Conservation (phyloP, 2,888 invertebrate species). For the Leptopilina myrica region DNA sequence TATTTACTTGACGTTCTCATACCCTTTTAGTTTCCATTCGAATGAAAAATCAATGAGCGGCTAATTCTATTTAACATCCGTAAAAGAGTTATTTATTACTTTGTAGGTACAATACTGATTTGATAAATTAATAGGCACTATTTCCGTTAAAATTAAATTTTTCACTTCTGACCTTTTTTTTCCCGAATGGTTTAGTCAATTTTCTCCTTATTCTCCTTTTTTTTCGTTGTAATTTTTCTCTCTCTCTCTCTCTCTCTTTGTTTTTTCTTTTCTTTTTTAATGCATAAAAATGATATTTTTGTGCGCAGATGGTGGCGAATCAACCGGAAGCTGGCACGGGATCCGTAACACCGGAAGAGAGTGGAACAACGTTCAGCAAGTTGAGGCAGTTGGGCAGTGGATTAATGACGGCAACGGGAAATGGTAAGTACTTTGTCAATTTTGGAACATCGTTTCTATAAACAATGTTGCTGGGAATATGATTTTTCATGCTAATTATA, state of each 20-base stretch:
- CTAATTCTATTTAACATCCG: not conserved
- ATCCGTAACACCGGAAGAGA: constrained; percentile 80
- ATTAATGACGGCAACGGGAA: constrained; percentile 89
- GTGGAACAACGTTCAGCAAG: constrained; percentile 88
- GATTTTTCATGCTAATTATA: too few species aligned
- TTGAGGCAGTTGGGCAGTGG: constrained; percentile 83
- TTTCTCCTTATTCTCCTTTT: not conserved
- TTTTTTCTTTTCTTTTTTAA: too few species aligned
- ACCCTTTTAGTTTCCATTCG: constrained; percentile 1
- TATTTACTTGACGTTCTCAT: constrained; percentile 16
- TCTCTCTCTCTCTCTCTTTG: too few species aligned
- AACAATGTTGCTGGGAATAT: too few species aligned
- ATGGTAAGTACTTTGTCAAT: constrained; percentile 79
- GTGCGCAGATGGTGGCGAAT: constrained; percentile 88
- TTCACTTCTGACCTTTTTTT: not conserved
- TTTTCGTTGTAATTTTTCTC: not conserved
- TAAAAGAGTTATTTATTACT: too few species aligned
- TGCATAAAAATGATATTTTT: constrained; percentile 35
- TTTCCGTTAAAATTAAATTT: too few species aligned
- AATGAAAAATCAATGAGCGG: constrained; percentile 6
- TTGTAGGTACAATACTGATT: too few species aligned
- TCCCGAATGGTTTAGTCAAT: not conserved
- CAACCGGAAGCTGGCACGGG: constrained; percentile 83
- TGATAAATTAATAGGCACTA: too few species aligned
- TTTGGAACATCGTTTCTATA: too few species aligned